These are phyloP conservation scores for Epicauta chinensis DNA, from an alignment of 1,140 invertebrate species.

Conservation along the genomic window DNA sequence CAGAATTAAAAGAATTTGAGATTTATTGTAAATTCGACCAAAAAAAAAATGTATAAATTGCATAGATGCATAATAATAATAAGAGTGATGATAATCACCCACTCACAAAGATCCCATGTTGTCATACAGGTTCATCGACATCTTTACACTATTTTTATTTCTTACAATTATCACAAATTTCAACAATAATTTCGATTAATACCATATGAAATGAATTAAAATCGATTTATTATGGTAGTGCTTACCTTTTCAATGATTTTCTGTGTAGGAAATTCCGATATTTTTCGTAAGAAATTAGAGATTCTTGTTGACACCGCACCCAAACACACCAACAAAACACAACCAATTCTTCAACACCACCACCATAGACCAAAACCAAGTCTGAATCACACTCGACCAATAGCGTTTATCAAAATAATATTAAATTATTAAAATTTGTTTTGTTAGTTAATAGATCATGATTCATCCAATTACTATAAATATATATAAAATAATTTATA, in stretches of 20 bases:
- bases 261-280: no score
- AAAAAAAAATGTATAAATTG: constrained; percentile 1
- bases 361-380: no score
- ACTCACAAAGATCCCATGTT: constrained; percentile 26
- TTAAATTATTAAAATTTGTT: not conserved
- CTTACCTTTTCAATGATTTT: no score
- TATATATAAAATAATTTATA: no score
- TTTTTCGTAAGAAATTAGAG: not conserved
- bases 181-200: no score
- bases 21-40: constrained; percentile 16
- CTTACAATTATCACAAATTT: not conserved
- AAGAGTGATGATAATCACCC: constrained; percentile 4
- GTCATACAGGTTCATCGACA: not conserved
- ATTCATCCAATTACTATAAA: no score
- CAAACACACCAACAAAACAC: not conserved
- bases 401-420: not conserved
- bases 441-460: no score
- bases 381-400: not conserved
- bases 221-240: no score
- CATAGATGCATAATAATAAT: not conserved
- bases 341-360: not conserved
- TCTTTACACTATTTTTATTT: constrained; percentile 2
- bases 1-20: constrained; percentile 17
- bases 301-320: not conserved
- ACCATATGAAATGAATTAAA: no score